Conservation (phyloP, 2,888 invertebrate genomes). For the Eupithecia dodoneata region DNA sequence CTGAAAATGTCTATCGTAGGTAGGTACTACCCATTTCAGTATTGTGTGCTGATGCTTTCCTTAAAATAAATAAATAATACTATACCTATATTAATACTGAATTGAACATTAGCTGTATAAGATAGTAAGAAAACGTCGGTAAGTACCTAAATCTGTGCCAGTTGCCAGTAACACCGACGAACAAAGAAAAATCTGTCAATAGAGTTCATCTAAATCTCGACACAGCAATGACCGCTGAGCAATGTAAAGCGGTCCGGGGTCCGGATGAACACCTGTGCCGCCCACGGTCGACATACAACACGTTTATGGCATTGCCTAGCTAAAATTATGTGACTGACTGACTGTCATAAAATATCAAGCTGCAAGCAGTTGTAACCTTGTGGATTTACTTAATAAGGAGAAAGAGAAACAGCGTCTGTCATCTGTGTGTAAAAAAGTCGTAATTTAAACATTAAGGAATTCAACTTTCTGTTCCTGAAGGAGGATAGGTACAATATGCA, state of each 20-base stretch:
- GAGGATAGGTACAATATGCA: no score
- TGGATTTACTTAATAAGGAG: neutral
- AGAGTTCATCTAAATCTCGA: constrained; percentile 29
- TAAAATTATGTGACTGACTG: neutral
- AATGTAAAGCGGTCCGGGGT: constrained; percentile 17
- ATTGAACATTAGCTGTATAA: neutral
- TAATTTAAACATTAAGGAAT: no score
- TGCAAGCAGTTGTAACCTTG: neutral
- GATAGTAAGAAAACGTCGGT: neutral
- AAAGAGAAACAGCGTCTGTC: neutral
- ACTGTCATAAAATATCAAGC: neutral
- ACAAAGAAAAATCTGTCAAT: constrained; percentile 7
- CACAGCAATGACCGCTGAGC: constrained; percentile 36
- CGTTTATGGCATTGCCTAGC: constrained; percentile 26
- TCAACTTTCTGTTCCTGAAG: no score
- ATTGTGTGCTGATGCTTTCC: no score
- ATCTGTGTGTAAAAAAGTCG: no score
- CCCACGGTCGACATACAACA: constrained; percentile 36
- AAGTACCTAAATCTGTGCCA: neutral
- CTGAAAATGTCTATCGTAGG: no score
- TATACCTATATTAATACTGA: neutral
- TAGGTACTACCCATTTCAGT: no score
- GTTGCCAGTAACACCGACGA: neutral
- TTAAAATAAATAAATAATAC: no score
- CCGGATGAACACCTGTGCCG: constrained; percentile 51